Evolutionary conservation across 2,113 vertebrate genomes (phyloP), one percentile per base, ranked within the genome.

Genomic region (Delphinapterus leucas): DNA sequence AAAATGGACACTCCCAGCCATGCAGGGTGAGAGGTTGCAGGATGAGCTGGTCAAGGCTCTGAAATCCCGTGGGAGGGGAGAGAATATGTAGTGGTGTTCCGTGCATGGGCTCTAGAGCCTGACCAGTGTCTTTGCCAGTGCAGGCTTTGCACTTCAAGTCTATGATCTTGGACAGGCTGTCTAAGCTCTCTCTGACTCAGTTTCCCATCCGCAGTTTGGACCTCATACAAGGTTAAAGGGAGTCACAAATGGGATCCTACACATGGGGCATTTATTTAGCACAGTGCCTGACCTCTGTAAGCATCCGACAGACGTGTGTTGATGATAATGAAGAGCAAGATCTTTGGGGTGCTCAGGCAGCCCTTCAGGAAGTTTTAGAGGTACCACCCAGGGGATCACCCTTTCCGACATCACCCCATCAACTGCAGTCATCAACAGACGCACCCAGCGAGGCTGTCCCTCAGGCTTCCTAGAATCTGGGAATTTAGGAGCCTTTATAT

Each of bases 1-100:
- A 73, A 77, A 60, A 80, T 36, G 31, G 28, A 58, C 8, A 9
- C 3, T 41, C 18, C 6, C 14, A 33, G 70, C 63, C 44, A 44
- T 2, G 11, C 15, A 74, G 38, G 68, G 4, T 0, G 6, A 33
- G 65, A 85, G 14, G 60, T 5, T 65, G 13, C 36, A 38, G 33
- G 44, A 82, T 23, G 60, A 41, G 20, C 60, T 44, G 60, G 38
- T 20, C 26, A 28, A 5, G 15, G 12, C 23, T 5, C n/a, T 47
- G 70, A 68, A n/a, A 33, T 26, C 1, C 41, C 3, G 7, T 1
- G 8, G 21, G 36, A 61, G 5, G 25, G 65, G 36, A 76, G 47
- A 23, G 25, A 15, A 5, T 18, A 13, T 1, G 3, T 7, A 0
- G 5, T 36, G 65, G 6, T 23, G 33, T 61, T 60, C 1, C 1